Conservation (phyloP, 1,140 invertebrate genomes). For the Lasioglossum baleicum region DNA sequence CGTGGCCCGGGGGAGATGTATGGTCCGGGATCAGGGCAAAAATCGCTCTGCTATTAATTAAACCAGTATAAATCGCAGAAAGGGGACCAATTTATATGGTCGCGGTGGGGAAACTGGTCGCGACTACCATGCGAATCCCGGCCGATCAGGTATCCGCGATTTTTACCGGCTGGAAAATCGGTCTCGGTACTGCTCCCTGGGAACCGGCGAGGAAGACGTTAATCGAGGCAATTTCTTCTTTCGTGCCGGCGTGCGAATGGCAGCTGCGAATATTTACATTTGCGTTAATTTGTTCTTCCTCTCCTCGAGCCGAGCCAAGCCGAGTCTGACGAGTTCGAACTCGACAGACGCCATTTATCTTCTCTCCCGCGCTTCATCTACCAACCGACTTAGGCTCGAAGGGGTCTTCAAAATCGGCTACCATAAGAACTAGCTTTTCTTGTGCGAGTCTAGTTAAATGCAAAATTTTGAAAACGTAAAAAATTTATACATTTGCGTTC, state of each 20-base stretch:
- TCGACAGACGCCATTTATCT: constrained; percentile 45
- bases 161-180: constrained; percentile 11
- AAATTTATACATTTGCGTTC: no score
- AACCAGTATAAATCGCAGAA: not conserved
- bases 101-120: not conserved
- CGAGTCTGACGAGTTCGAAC: not conserved
- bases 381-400: constrained; percentile 41
- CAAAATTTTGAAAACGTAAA: no score
- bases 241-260: not conserved
- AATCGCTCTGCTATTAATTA: constrained; percentile 11
- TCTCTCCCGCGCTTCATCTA: constrained; percentile 41
- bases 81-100: not conserved
- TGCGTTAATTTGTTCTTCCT: constrained; percentile 25
- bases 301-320: not conserved
- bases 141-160: constrained; percentile 7
- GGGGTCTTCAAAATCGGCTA: no score
- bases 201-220: constrained; percentile 20
- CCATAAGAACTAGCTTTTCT: no score
- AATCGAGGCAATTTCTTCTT: constrained; percentile 47
- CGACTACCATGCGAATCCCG: not conserved
- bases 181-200: not conserved
- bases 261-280: constrained; percentile 40
- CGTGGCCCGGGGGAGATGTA: not conserved
- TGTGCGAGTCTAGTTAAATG: no score
- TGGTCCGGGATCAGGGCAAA: not conserved